Base-by-base conservation (phyloP, 2,113 vertebrate genomes). In the Hippocampus guttulatus region DNA sequence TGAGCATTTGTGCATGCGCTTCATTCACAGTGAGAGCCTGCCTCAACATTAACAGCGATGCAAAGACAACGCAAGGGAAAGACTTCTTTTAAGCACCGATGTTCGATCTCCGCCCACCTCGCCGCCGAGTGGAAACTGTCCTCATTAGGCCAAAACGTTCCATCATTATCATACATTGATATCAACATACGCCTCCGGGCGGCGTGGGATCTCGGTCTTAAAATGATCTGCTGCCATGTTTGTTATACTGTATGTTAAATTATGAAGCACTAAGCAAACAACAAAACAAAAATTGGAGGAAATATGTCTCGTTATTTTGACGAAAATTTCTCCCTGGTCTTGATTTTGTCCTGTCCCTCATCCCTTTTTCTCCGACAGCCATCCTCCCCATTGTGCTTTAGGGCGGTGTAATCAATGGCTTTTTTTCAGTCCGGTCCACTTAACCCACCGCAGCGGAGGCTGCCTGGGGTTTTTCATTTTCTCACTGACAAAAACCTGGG, bases 81-180 rank as follows among this genome's bases (percentile, higher is more conserved):
- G 74, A 84, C 87, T 84, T 84, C 55, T 83, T 83, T 84, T 77
- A 84, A 90, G 83, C 75, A 68, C 75, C 16, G 69, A 71, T 79
- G 75, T 85, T 89, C 81, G 64, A 89, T 88, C 78, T 71, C 71
- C 51, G 47, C 70, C 73, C 69, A 71, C 64, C 80, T 82, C 69
- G 57, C 75, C 85, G 87, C 87, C 85, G 84, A 87, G 82, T 82
- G 77, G 78, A 83, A 90, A 88, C 84, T 81, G 64, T 81, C 76
- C 89, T 86, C 86, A 87, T 90, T 89, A 87, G 75, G 84, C 41
- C 74, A 87, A 84, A 85, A 88, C 78, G 67, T 79, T 86, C 62
- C 61, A 64, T 73, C 68, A 77, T 69, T 79, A 82, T 70, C 65
- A 62, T 79, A 77, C 74, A 73, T 75, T 83, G 77, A 57, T 77